These are phyloP conservation scores for Scaptodrosophila latifasciaeformis DNA, from an alignment of 2,888 invertebrate genomes.

Conservation along the genomic window DNA sequence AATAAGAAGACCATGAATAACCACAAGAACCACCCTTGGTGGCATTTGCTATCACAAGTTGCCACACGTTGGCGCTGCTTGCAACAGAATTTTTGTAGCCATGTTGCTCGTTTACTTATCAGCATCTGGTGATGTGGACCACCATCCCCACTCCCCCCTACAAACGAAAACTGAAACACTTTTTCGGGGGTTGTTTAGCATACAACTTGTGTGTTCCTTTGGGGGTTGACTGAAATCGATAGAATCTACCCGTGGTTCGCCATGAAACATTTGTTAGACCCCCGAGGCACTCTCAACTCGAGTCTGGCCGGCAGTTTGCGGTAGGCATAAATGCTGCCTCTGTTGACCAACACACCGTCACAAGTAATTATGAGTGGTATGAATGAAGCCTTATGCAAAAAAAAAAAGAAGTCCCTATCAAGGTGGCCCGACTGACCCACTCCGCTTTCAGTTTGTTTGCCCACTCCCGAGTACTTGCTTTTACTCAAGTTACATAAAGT, in stretches of 20 bases:
- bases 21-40: constrained; percentile 19
- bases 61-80: constrained; percentile 58
- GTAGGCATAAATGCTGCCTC: not conserved
- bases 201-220: too few relatives aligned
- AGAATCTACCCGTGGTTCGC: not conserved
- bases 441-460: too few relatives aligned
- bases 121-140: too few relatives aligned
- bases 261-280: too few relatives aligned
- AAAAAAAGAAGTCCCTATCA: too few relatives aligned
- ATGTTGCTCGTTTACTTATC: constrained; percentile 24
- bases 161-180: too few relatives aligned
- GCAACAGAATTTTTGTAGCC: constrained; percentile 61
- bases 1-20: not conserved
- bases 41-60: constrained; percentile 61
- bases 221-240: too few relatives aligned
- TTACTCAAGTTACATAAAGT: constrained; percentile 34
- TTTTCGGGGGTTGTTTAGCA: constrained; percentile 3
- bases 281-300: too few relatives aligned
- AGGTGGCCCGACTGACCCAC: too few relatives aligned
- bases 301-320: not conserved
- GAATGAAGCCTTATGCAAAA: too few relatives aligned
- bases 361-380: not conserved
- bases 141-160: too few relatives aligned
- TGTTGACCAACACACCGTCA: not conserved
- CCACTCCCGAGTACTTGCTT: not conserved